Evolutionary conservation across 2,797 vertebrate genomes (phyloP).

Genomic region (Lacerta agilis): DNA sequence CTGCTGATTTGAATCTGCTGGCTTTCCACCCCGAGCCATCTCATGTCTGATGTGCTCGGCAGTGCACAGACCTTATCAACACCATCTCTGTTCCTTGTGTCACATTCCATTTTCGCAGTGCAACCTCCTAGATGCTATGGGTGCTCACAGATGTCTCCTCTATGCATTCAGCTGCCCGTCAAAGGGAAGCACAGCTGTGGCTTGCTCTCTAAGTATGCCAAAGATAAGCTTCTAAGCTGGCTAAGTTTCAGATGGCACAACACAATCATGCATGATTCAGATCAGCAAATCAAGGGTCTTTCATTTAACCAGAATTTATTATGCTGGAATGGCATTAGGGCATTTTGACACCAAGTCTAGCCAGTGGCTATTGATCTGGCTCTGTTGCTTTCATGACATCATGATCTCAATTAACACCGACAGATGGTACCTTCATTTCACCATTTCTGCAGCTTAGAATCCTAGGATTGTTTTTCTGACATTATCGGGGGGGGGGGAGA

Average conservation of each 20-base stretch:
- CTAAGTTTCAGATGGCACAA: neutral
- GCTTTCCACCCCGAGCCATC: neutral
- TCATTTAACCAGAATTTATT: constrained; percentile 10
- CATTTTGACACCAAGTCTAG: neutral
- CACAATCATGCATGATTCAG: constrained; percentile 16
- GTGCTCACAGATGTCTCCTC: neutral
- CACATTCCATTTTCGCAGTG: neutral
- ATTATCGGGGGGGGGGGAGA: neutral
- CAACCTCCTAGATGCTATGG: neutral
- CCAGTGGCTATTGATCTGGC: constrained; percentile 34
- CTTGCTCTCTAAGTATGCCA: neutral
- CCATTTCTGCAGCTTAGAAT: neutral
- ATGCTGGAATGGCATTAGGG: constrained; percentile 2
- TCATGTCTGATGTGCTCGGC: rapidly evolving
- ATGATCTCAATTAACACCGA: neutral
- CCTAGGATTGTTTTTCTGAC: neutral
- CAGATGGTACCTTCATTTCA: neutral
- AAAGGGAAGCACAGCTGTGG: constrained; percentile 32
- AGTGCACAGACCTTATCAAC: rapidly evolving
- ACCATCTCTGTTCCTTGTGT: neutral
- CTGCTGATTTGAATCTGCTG: neutral
- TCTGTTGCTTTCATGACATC: neutral
- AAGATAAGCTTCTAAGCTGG: constrained; percentile 13
- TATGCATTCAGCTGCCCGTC: neutral
- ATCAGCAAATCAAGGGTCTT: constrained; percentile 13